Conservation (phyloP, 2,888 invertebrate species). For the Octodonta nipae region DNA sequence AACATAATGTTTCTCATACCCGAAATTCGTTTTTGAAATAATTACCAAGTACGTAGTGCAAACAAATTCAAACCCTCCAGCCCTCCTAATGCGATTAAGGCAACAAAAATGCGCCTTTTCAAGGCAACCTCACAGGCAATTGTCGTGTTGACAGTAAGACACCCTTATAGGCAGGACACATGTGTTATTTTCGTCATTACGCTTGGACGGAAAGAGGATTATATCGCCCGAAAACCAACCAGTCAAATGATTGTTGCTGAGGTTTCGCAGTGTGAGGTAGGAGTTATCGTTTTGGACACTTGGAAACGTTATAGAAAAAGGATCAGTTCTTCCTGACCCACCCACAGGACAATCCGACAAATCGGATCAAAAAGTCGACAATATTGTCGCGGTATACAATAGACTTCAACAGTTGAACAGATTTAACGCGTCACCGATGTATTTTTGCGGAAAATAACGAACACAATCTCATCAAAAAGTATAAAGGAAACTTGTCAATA, state of each 20-base stretch:
- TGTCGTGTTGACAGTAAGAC: conserved; percentile 37
- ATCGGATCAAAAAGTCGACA: conserved; percentile 41
- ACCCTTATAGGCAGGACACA: conserved; percentile 35
- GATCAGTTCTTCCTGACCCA: conserved; percentile 23
- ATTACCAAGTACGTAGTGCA: conserved; percentile 23
- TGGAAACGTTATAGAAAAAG: conserved; percentile 35
- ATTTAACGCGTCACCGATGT: too few relatives aligned
- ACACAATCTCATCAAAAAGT: too few relatives aligned
- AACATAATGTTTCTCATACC: conserved; percentile 10
- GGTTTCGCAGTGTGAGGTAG: not conserved
- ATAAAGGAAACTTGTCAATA: too few relatives aligned
- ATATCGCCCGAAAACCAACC: conserved; percentile 27
- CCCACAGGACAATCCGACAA: conserved; percentile 26
- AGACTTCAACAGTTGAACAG: conserved; percentile 24
- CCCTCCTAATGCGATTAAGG: conserved; percentile 32
- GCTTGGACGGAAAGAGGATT: conserved; percentile 36
- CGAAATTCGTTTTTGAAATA: conserved; percentile 13
- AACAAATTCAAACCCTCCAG: conserved; percentile 18
- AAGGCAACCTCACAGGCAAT: conserved; percentile 29
- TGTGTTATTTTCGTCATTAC: conserved; percentile 38
- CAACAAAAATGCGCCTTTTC: conserved; percentile 29
- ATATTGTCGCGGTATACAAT: conserved; percentile 37
- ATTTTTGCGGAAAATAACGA: too few relatives aligned
- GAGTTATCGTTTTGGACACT: conserved; percentile 15
- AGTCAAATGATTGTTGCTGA: conserved; percentile 9